Percentiles rank a stretch among this genome's conserved stretches.
These are phyloP conservation scores for Vulpes ferrilata DNA, from an alignment of 2,113 vertebrate species.

Conservation along the genomic window DNA sequence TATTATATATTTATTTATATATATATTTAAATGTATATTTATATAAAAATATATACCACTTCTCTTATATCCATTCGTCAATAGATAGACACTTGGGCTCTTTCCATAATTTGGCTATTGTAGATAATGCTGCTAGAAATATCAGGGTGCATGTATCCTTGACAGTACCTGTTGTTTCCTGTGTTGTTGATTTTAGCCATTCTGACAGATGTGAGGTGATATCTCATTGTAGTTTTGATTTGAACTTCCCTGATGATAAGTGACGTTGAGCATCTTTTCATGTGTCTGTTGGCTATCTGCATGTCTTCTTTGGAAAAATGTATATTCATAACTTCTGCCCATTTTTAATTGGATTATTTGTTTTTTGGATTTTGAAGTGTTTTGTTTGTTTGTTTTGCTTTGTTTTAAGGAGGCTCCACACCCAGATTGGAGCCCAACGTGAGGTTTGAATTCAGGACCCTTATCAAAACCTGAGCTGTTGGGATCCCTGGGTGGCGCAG, in stretches of 20 bases:
- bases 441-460: background rate
- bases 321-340: background rate
- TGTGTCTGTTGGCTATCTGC: background rate
- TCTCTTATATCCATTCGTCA: background rate
- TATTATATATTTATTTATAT: background rate
- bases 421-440: background rate
- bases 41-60: background rate
- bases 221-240: background rate
- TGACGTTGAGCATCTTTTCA: background rate
- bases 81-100: background rate
- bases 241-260: background rate
- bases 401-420: background rate
- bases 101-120: background rate
- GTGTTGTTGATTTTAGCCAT: background rate
- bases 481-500: no score
- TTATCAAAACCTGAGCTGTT: background rate
- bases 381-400: background rate
- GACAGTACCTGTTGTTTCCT: background rate
- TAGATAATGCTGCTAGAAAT: background rate
- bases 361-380: background rate
- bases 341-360: background rate
- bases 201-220: background rate
- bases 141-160: background rate
- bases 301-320: background rate
- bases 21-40: no score